Evolutionary conservation across 2,888 invertebrate species (phyloP).

Genomic region (Chrysotoxum bicinctum): DNA sequence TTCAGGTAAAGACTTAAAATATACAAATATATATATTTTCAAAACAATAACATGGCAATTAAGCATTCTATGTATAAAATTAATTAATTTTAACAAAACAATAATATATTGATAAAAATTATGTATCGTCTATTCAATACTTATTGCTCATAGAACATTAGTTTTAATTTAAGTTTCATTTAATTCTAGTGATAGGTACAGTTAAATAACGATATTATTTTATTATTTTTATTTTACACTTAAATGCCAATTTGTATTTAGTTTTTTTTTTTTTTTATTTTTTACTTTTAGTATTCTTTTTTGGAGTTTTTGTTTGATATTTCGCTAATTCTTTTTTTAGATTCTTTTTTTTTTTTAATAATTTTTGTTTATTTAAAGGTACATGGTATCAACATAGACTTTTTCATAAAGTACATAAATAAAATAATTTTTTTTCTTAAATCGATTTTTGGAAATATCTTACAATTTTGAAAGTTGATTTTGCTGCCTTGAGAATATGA

Average conservation of each 20-base stretch:
- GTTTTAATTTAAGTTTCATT: slow-evolving; percentile 14
- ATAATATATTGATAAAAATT: slow-evolving; percentile 25
- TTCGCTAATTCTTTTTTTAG: neutral
- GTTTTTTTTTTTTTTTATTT: neutral
- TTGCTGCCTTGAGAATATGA: neutral
- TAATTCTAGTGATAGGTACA: slow-evolving; percentile 66
- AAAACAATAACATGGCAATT: neutral
- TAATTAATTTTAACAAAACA: slow-evolving; percentile 44
- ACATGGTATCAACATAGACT: slow-evolving; percentile 9
- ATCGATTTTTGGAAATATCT: neutral
- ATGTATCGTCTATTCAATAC: slow-evolving; percentile 42
- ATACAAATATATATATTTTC: neutral
- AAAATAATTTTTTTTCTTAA: neutral
- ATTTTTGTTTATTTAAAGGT: neutral
- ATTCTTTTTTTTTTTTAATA: slow-evolving; percentile 31
- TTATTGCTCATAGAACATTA: slow-evolving; percentile 68
- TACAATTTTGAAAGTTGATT: neutral
- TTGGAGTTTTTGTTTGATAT: slow-evolving; percentile 17
- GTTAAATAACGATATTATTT: slow-evolving; percentile 55
- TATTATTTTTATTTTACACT: slow-evolving; percentile 15
- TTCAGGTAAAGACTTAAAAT: slow-evolving; percentile 36
- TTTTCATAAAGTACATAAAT: neutral
- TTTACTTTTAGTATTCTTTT: neutral
- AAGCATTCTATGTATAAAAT: neutral
- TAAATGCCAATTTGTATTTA: slow-evolving; percentile 40